A percentile compares a stretch with the other conserved stretches of the same genome.
These are phyloP conservation scores for Quadriops clusia DNA, from an alignment of 2,888 invertebrate species.

Conservation along the genomic window DNA sequence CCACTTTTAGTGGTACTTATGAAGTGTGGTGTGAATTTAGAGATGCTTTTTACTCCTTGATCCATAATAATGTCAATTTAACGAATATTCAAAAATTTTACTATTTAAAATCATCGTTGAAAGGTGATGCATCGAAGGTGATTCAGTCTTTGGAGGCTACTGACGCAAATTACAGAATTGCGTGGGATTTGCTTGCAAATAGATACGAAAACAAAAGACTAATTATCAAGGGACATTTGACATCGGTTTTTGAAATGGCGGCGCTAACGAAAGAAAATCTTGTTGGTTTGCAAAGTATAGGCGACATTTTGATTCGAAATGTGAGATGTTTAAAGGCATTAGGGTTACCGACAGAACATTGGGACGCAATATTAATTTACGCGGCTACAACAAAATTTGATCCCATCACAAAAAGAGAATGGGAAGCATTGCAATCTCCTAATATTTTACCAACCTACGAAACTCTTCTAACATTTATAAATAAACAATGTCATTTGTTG, in stretches of 20 bases:
- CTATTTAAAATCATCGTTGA: conserved; percentile 5
- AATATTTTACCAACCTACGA: no score
- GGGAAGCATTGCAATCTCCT: conserved; percentile 8
- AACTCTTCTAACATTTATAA: no score
- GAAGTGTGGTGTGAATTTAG: conserved; percentile 5
- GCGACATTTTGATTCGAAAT: conserved; percentile 3
- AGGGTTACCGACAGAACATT: neutral
- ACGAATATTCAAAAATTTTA: conserved; percentile 5
- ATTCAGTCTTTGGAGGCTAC: conserved; percentile 1
- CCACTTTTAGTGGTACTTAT: conserved; percentile 1
- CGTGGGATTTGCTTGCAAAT: conserved; percentile 3
- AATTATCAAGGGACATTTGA: conserved; percentile 5
- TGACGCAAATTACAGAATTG: conserved; percentile 4
- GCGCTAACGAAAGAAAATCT: conserved; percentile 1
- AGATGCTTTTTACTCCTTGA: conserved; percentile 4
- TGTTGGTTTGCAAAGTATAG: conserved; percentile 3
- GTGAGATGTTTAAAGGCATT: conserved; percentile 4
- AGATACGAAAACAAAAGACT: conserved; percentile 2
- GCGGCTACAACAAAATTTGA: conserved; percentile 5
- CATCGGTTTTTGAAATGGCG: conserved; percentile 3
- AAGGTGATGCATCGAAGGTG: neutral
- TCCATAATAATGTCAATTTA: conserved; percentile 6
- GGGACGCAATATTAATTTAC: conserved; percentile 6
- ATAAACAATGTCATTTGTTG: no score
- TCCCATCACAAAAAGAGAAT: conserved; percentile 3